These are phyloP conservation scores for Caenorhabditis sinica DNA, from an alignment of 2,888 invertebrate species.

Conservation along the genomic window DNA sequence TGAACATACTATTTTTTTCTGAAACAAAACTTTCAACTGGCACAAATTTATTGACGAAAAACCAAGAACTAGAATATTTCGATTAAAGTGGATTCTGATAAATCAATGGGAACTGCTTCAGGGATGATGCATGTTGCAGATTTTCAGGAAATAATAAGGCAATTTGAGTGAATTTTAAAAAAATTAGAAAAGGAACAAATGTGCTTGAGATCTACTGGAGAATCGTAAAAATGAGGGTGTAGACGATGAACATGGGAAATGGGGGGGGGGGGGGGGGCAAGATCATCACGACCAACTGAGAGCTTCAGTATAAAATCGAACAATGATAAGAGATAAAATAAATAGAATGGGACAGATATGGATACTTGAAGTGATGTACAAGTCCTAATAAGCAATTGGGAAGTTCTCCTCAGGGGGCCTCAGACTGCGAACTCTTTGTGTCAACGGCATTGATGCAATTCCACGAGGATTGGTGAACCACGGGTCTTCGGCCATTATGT, in stretches of 20 bases:
- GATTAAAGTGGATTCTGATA: background rate
- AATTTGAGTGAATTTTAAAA: background rate
- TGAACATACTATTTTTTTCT: no score
- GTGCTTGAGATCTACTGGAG: background rate
- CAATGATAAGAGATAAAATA: no score
- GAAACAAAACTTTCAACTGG: background rate
- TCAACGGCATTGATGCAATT: slow-evolving; percentile 34
- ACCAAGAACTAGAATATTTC: background rate
- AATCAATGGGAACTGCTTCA: background rate
- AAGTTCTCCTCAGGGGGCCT: slow-evolving; percentile 37
- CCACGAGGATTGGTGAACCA: slow-evolving; percentile 33
- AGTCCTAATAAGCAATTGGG: slow-evolving; percentile 39
- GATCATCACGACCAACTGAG: no score
- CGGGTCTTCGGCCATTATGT: slow-evolving; percentile 27
- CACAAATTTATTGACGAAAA: slow-evolving; percentile 5
- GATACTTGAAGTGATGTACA: no score
- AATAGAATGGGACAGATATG: no score
- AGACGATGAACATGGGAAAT: background rate
- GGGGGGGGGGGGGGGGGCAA: no score
- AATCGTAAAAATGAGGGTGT: background rate
- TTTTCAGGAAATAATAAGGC: background rate
- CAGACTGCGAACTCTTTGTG: slow-evolving; percentile 16
- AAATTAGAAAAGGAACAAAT: background rate
- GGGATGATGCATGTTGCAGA: background rate
- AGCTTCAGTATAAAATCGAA: no score